Conservation (phyloP, 2,113 vertebrate species). For the Gobiocypris rarus region DNA sequence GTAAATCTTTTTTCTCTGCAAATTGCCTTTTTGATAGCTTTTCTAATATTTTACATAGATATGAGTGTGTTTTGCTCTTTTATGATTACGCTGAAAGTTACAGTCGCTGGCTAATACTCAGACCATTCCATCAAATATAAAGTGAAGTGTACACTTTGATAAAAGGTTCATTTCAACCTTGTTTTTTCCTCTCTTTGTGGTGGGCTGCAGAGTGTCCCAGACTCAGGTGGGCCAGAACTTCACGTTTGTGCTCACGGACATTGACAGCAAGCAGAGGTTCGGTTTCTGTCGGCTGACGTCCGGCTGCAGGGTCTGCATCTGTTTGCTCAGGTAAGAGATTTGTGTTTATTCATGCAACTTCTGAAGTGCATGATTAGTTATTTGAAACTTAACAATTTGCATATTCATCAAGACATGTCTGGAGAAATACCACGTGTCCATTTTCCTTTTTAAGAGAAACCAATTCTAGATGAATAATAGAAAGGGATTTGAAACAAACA, state of each 20-base stretch:
- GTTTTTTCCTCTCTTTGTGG: slow-evolving; percentile 30
- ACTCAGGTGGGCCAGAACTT: slow-evolving; percentile 97
- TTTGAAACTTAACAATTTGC: too few relatives aligned
- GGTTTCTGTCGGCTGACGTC: slow-evolving; percentile 95
- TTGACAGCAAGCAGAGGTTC: slow-evolving; percentile 95
- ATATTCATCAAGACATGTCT: neutral
- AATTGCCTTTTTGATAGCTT: neutral
- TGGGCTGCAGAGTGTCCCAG: slow-evolving; percentile 83
- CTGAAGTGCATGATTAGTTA: too few relatives aligned
- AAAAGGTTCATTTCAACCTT: neutral
- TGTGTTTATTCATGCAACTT: neutral
- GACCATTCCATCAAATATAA: neutral
- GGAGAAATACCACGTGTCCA: neutral
- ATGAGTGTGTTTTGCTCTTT: neutral
- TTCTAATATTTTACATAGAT: neutral
- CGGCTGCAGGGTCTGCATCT: slow-evolving; percentile 90
- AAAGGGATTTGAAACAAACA: neutral
- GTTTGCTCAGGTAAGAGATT: slow-evolving; percentile 88
- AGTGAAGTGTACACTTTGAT: neutral
- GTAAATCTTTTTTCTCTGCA: neutral
- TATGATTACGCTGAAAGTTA: neutral
- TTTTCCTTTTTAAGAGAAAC: neutral
- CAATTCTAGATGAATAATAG: neutral
- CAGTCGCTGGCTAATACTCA: neutral
- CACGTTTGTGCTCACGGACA: slow-evolving; percentile 97